These are phyloP conservation scores for Rhysida immarginata DNA, from an alignment of 1,140 invertebrate species.

Conservation along the genomic window DNA sequence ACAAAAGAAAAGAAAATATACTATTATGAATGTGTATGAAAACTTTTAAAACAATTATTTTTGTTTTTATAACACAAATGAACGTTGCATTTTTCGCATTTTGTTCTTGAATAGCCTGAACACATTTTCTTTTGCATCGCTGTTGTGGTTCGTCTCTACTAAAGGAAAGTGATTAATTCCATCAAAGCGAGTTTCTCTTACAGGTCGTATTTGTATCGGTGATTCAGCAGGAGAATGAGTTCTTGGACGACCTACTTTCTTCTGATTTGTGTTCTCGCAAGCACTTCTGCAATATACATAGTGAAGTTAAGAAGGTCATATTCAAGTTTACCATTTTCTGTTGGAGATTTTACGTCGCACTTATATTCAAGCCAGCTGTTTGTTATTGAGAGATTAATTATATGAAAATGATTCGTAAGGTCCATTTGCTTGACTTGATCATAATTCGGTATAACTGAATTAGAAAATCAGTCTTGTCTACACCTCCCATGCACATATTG, in stretches of 20 bases:
- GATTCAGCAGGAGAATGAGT: no score
- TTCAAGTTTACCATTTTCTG: slow-evolving; percentile 9
- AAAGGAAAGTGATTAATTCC: slow-evolving; percentile 11
- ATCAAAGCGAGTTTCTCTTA: slow-evolving; percentile 12
- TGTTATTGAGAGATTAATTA: slow-evolving; percentile 20
- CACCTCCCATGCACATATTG: slow-evolving; percentile 29
- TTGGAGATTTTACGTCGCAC: slow-evolving; percentile 10
- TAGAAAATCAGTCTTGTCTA: slow-evolving; percentile 24
- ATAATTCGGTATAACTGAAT: slow-evolving; percentile 19
- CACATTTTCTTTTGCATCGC: slow-evolving; percentile 10
- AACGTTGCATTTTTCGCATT: slow-evolving; percentile 16
- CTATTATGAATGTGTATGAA: slow-evolving; percentile 11
- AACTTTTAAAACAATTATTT: slow-evolving; percentile 12
- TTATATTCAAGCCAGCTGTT: slow-evolving; percentile 24
- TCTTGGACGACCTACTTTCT: slow-evolving; percentile 6
- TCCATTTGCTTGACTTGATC: slow-evolving; percentile 23
- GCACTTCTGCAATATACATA: slow-evolving; percentile 6
- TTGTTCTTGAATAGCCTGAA: slow-evolving; percentile 8
- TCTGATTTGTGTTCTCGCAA: slow-evolving; percentile 1
- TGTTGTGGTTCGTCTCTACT: slow-evolving; percentile 9
- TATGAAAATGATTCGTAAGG: slow-evolving; percentile 21
- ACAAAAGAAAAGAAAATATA: neutral
- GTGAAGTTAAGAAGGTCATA: slow-evolving; percentile 6
- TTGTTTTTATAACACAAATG: slow-evolving; percentile 12
- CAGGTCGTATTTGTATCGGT: neutral